A percentile compares a stretch with the other conserved stretches of the same genome.
Evolutionary conservation across 2,888 invertebrate genomes (phyloP).

Genomic region (Drosophila pegasa): DNA sequence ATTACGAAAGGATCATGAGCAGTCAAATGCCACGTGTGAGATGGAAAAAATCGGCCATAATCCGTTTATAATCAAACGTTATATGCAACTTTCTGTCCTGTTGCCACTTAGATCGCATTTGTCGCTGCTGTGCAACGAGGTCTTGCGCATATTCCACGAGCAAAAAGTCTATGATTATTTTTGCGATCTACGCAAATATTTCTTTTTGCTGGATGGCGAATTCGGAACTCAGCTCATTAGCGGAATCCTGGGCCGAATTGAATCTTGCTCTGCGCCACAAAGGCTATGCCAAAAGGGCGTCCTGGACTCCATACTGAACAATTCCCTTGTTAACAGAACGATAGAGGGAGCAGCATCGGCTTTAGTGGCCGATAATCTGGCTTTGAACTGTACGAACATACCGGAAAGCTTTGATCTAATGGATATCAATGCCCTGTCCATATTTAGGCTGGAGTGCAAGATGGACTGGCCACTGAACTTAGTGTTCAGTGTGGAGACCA

Average conservation of each 20-base stretch:
- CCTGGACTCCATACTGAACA: conserved; percentile 89
- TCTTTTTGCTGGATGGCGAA: conserved; percentile 92
- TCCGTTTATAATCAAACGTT: conserved; percentile 81
- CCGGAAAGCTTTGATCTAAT: conserved; percentile 88
- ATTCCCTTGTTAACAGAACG: conserved; percentile 89
- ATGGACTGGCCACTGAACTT: conserved; percentile 92
- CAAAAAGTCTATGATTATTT: conserved; percentile 88
- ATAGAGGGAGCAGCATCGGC: conserved; percentile 85
- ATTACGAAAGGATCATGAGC: not conserved
- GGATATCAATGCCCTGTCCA: conserved; percentile 89
- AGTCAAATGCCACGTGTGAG: not conserved
- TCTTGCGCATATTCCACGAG: conserved; percentile 89
- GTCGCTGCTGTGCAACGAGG: conserved; percentile 89
- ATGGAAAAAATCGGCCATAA: conserved; percentile 19
- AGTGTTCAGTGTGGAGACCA: conserved; percentile 89
- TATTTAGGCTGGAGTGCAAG: conserved; percentile 89
- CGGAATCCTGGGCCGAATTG: conserved; percentile 89
- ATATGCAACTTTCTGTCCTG: conserved; percentile 88
- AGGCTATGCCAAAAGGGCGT: conserved; percentile 90
- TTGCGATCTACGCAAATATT: conserved; percentile 90
- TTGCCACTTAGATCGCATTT: conserved; percentile 89
- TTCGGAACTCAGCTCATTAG: conserved; percentile 90
- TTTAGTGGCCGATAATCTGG: conserved; percentile 85
- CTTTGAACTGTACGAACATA: conserved; percentile 86
- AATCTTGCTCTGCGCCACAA: conserved; percentile 88